Evolutionary conservation across 2,888 invertebrate species (phyloP).

Genomic region (Caenorhabditis japonica): DNA sequence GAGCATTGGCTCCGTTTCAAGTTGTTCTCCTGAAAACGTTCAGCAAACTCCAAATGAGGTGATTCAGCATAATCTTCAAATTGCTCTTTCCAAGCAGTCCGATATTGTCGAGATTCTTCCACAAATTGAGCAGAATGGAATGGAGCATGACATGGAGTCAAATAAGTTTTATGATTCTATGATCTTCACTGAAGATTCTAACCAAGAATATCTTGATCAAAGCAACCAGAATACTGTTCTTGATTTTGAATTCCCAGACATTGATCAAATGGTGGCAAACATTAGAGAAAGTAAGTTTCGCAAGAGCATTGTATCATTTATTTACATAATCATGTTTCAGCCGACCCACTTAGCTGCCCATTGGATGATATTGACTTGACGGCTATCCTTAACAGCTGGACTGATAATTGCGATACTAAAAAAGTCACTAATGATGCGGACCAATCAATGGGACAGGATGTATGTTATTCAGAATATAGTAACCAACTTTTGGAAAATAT

Average conservation of each 20-base stretch:
- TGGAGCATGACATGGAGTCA: conserved; percentile 14
- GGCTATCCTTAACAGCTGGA: conserved; percentile 29
- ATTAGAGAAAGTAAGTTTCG: conserved; percentile 42
- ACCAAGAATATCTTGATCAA: conserved; percentile 23
- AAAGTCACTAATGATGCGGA: not conserved
- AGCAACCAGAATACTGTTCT: conserved; percentile 11
- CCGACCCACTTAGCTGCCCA: conserved; percentile 29
- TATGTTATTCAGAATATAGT: no score
- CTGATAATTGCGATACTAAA: conserved; percentile 14
- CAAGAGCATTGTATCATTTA: no score
- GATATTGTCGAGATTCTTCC: conserved; percentile 15
- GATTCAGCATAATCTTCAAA: not conserved
- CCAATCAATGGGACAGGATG: not conserved
- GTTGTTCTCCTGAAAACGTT: conserved; percentile 18
- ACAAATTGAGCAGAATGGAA: conserved; percentile 10
- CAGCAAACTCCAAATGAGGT: conserved; percentile 13
- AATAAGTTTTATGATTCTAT: conserved; percentile 9
- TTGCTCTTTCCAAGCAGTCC: not conserved
- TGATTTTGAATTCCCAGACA: conserved; percentile 38
- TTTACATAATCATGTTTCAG: conserved; percentile 17
- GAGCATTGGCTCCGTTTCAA: conserved; percentile 16
- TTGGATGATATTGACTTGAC: conserved; percentile 35
- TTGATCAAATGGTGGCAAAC: conserved; percentile 49
- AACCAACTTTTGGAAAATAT: no score
- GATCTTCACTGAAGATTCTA: conserved; percentile 20